Percentiles rank a stretch among this genome's conserved stretches.
Conservation (phyloP, 2,113 vertebrate species). For the Pleuronectes platessa region DNA sequence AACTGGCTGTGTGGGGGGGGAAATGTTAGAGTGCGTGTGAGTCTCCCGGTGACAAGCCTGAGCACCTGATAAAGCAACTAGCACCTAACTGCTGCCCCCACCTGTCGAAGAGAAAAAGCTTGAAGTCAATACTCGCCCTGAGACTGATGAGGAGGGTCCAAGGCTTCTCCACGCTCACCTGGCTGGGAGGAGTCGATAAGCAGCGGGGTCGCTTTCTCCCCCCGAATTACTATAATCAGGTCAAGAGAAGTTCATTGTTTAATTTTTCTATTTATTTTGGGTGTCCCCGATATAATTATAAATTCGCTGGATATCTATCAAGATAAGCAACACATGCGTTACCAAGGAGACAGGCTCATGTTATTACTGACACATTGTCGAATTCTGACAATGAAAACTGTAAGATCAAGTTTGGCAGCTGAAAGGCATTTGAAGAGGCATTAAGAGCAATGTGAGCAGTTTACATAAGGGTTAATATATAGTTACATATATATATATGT, state of each 20-base stretch:
- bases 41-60: neutral
- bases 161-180: neutral
- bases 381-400: neutral
- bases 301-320: neutral
- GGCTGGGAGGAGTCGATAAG: too few species aligned
- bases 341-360: too few species aligned
- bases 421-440: too few species aligned
- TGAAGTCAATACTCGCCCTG: neutral
- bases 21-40: neutral
- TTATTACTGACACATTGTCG: neutral
- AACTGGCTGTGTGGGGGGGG: neutral
- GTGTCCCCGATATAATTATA: too few species aligned
- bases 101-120: neutral
- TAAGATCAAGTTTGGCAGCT: too few species aligned
- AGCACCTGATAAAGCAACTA: neutral
- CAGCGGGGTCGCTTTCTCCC: too few species aligned
- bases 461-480: too few species aligned
- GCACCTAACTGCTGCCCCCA: neutral
- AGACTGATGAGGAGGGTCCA: neutral
- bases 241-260: too few species aligned
- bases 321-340: too few species aligned
- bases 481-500: neutral
- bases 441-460: too few species aligned
- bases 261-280: too few species aligned
- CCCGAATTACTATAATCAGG: neutral